Conservation (phyloP, 1,140 invertebrate genomes). For the Oreohelix idahoensis region DNA sequence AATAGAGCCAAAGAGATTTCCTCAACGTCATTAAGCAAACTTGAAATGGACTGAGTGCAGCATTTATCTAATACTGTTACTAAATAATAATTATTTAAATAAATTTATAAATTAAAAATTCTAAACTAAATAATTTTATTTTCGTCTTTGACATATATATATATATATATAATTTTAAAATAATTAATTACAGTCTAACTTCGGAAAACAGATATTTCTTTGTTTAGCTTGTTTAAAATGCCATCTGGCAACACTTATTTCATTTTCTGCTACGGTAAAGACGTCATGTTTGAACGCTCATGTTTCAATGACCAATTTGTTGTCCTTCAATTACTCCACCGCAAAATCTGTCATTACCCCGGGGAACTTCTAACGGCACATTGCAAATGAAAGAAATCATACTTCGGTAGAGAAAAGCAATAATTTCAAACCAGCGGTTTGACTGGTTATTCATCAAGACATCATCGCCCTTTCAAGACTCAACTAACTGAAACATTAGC, state of each 20-base stretch:
- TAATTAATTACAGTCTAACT: no score
- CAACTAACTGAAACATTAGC: background rate
- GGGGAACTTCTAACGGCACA: background rate
- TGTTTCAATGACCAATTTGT: constrained; percentile 7
- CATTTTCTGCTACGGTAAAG: background rate
- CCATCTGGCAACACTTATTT: constrained; percentile 6
- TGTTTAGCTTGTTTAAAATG: background rate
- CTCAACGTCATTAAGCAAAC: no score
- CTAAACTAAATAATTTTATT: no score
- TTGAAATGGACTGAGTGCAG: no score
- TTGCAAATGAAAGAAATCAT: constrained; percentile 9
- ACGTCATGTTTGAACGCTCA: constrained; percentile 4
- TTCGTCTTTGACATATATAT: no score
- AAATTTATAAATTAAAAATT: no score
- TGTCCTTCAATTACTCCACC: constrained; percentile 11
- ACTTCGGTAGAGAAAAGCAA: background rate
- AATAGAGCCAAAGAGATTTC: background rate
- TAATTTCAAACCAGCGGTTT: constrained; percentile 12
- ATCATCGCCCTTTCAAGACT: background rate
- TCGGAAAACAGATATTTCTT: background rate
- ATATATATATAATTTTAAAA: no score
- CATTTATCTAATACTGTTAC: no score
- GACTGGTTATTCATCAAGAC: constrained; percentile 13
- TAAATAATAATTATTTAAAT: no score
- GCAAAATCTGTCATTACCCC: constrained; percentile 8